Percentiles rank a stretch among this genome's conserved stretches.
These are phyloP conservation scores for Callocephalon fimbriatum DNA, from an alignment of 2,113 vertebrate species.

Conservation along the genomic window DNA sequence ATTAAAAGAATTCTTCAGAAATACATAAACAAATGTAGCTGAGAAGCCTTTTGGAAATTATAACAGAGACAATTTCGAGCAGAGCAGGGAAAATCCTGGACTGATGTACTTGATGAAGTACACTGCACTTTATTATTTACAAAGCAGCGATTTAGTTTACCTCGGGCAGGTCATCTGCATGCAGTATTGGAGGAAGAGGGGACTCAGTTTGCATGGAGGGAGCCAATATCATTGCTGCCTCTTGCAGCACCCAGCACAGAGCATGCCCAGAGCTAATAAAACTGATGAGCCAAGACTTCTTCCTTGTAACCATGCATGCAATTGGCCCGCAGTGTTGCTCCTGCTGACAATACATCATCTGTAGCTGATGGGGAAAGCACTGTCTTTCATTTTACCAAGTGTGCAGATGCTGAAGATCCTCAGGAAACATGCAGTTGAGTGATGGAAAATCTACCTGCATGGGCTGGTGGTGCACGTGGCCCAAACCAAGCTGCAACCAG, in stretches of 20 bases:
- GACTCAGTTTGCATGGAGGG: neutral
- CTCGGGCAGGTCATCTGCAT: neutral
- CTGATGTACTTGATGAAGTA: neutral
- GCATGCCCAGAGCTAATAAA: neutral
- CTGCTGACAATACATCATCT: neutral
- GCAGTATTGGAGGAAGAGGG: neutral
- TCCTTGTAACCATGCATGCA: rapidly evolving
- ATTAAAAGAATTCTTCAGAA: neutral
- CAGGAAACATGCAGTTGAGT: neutral
- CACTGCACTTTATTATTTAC: neutral
- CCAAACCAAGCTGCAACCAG: neutral
- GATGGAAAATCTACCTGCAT: neutral
- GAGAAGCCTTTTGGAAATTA: neutral
- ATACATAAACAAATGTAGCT: neutral
- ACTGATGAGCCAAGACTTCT: neutral
- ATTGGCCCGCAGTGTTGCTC: neutral
- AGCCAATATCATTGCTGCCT: neutral
- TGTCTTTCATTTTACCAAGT: neutral
- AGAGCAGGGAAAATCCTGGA: neutral
- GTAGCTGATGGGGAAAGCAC: neutral
- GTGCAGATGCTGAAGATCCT: neutral
- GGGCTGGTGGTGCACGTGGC: neutral
- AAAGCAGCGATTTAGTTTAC: neutral
- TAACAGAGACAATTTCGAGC: neutral
- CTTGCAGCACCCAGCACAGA: neutral